These are phyloP conservation scores for Echinometra lucunter DNA, from an alignment of 53 echinoderm and acorn worm species.

Conservation along the genomic window DNA sequence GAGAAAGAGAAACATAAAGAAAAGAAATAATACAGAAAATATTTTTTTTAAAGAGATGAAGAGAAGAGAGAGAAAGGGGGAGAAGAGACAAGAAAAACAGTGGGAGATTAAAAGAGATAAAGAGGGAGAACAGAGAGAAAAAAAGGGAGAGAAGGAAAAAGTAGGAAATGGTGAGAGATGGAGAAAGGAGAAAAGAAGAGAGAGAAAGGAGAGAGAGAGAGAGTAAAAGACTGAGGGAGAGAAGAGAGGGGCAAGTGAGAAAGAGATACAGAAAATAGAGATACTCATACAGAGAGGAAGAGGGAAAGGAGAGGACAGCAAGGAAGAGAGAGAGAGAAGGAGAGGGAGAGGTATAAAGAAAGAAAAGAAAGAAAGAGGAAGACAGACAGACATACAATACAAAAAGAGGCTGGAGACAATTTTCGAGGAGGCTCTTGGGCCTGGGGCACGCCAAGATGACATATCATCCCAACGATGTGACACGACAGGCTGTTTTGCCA, in stretches of 20 bases:
- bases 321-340: not conserved
- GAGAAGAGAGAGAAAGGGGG: not conserved
- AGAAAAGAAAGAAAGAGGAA: not conserved
- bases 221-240: not conserved
- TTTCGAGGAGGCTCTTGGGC: not conserved
- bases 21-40: not conserved
- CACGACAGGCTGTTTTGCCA: conserved; percentile 26
- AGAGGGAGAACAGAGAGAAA: not conserved
- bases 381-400: not conserved
- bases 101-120: not conserved
- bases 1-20: not conserved
- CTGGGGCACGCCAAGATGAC: conserved; percentile 39
- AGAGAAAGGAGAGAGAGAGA: not conserved
- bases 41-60: not conserved
- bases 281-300: too few species aligned
- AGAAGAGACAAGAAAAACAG: not conserved
- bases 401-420: not conserved
- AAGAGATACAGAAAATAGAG: not conserved
- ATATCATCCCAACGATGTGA: conserved; percentile 15
- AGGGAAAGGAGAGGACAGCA: not conserved
- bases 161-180: not conserved
- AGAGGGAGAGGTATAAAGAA: not conserved
- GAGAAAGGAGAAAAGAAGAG: not conserved
- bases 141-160: not conserved
- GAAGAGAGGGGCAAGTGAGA: not conserved